These are phyloP conservation scores for Pachymerium ferrugineum DNA, from an alignment of 2,888 invertebrate species.

Conservation along the genomic window DNA sequence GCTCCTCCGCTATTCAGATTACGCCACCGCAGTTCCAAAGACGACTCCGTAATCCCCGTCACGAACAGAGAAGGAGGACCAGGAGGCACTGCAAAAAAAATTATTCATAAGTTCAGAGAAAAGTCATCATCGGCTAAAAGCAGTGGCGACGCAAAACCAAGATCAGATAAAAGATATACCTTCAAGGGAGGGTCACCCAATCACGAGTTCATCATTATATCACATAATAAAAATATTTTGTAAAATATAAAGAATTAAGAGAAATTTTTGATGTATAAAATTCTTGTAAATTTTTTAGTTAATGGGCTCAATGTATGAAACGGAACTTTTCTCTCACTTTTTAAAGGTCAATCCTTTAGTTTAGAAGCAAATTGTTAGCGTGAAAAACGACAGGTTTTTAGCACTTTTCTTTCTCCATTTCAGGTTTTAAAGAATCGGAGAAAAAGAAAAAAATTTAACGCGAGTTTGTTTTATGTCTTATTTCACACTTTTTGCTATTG, in stretches of 20 bases:
- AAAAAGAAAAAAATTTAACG: neutral
- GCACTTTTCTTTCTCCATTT: neutral
- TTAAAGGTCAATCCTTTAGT: too few species aligned
- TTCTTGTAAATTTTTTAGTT: too few species aligned
- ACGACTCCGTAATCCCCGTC: conserved; percentile 61
- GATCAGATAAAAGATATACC: neutral
- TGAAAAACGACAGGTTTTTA: neutral
- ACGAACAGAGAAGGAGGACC: conserved; percentile 76
- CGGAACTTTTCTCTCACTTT: too few species aligned
- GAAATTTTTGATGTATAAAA: too few species aligned
- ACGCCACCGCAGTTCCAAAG: conserved; percentile 34
- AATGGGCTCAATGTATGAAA: too few species aligned
- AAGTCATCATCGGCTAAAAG: conserved; percentile 16
- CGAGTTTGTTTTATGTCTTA: conserved; percentile 12
- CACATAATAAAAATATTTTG: too few species aligned
- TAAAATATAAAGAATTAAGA: too few species aligned
- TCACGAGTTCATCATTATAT: neutral
- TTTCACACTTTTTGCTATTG: conserved; percentile 17
- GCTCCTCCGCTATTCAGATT: conserved; percentile 34
- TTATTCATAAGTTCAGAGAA: conserved; percentile 14
- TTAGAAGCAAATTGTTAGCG: neutral
- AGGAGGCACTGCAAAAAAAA: conserved; percentile 67
- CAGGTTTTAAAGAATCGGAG: neutral
- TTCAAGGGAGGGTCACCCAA: neutral
- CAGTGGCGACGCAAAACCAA: neutral